phyloP scores from a whole-genome alignment of 2,797 vertebrate species.

The Alosa sapidissima region DNA sequence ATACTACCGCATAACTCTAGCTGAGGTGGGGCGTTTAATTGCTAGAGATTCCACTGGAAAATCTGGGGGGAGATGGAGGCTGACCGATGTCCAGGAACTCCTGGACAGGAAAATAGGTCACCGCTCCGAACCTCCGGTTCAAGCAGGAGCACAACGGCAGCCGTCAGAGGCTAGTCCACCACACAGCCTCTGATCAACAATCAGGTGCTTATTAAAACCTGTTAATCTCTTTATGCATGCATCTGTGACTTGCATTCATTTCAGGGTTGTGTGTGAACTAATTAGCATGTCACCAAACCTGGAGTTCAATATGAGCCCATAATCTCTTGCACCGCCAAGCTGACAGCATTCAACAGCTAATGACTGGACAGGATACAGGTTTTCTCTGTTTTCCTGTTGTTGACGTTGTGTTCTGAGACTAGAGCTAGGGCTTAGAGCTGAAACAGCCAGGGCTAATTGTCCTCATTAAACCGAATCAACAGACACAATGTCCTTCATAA shows the following conservation, averaged over 20 bases:
- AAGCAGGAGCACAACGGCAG: background rate
- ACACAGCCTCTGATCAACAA: slow-evolving; percentile 2
- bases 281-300: slow-evolving; percentile 8
- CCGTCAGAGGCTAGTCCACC: background rate
- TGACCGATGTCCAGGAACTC: slow-evolving; percentile 10
- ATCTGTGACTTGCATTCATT: background rate
- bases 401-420: background rate
- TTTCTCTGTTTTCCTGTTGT: background rate
- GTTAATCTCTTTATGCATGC: slow-evolving; percentile 11
- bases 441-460: slow-evolving; percentile 22
- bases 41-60: background rate
- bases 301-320: slow-evolving; percentile 12
- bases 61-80: background rate
- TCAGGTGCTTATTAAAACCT: slow-evolving; percentile 16
- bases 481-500: slow-evolving; percentile 13
- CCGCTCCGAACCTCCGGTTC: background rate
- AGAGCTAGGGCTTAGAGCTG: background rate
- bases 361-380: background rate
- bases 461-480: slow-evolving; percentile 22
- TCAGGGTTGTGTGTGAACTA: slow-evolving; percentile 11
- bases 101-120: slow-evolving; percentile 26
- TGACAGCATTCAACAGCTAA: background rate
- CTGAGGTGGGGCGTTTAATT: slow-evolving; percentile 12
- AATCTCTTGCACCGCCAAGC: background rate
- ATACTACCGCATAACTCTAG: background rate